Evolutionary conservation across 2,888 invertebrate genomes (phyloP).

Genomic region (Drosophila vallismaia): DNA sequence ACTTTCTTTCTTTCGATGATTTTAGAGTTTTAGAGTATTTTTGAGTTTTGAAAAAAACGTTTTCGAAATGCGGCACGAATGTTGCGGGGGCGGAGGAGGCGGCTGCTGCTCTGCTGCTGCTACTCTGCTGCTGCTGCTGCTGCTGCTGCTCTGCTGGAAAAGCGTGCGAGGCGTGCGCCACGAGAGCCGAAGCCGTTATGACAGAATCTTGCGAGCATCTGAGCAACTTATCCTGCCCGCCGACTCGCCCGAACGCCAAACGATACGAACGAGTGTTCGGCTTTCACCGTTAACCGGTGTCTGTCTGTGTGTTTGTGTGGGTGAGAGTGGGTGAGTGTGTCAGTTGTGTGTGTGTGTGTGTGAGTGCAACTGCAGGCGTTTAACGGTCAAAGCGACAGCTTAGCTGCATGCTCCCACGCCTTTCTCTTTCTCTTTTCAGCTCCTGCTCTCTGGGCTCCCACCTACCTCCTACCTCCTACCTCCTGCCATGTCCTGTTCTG

Average conservation of each 20-base stretch:
- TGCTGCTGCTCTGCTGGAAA: constrained; percentile 38
- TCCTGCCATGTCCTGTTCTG: no score
- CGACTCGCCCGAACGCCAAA: constrained; percentile 28
- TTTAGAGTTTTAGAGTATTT: not conserved
- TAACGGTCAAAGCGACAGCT: constrained; percentile 22
- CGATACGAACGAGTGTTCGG: constrained; percentile 10
- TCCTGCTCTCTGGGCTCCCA: not conserved
- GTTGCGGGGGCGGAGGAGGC: not conserved
- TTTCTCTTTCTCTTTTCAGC: not conserved
- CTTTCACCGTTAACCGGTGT: not conserved
- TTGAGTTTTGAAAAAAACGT: constrained; percentile 7
- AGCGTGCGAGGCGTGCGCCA: constrained; percentile 67
- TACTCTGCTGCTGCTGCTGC: constrained; percentile 3
- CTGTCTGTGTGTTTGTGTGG: not conserved
- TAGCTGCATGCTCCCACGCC: constrained; percentile 21
- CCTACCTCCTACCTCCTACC: no score
- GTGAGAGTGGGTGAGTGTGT: not conserved
- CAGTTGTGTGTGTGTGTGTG: not conserved
- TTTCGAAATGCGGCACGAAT: constrained; percentile 13
- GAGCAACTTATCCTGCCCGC: constrained; percentile 71
- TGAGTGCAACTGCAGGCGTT: constrained; percentile 40
- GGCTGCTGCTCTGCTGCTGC: not conserved
- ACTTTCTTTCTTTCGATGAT: not conserved
- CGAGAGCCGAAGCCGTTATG: constrained; percentile 76
- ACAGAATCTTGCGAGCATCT: constrained; percentile 75